Base-by-base conservation (phyloP, 2,113 vertebrate species). In the Charadrius vociferus region DNA sequence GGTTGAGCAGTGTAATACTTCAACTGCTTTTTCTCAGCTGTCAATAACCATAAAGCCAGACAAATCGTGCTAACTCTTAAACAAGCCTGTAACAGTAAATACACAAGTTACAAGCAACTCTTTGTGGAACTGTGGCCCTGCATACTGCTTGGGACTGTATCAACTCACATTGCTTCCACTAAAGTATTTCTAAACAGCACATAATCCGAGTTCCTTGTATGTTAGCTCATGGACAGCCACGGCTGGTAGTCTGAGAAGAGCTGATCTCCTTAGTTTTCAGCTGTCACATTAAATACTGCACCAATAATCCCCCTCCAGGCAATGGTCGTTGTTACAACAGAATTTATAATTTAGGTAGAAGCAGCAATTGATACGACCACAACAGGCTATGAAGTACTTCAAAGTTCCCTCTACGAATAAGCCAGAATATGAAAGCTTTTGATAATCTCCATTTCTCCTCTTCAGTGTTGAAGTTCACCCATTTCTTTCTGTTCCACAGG, bases 401-500 rank as follows among this genome's bases (percentile, higher is more conserved):
- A 49, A 63, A 37, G 22, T 7, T 36, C 73, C 41, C 37, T 55
- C 36, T 36, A 45, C 32, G 63, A 68, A 11, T 4, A 68, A 75
- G 34, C 17, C 65, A n/a, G 24, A 36, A 15, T 0, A 19, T 0
- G 14, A 29, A 77, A 50, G 11, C 3, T 7, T 27, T 32, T 14
- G 14, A 18, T 36, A 56, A 30, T 2, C 37, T 17, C 27, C 21
- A 4, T 39, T 66, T 56, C 14, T 36, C 7, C 27, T 56, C 39
- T 15, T 68, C 3, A 21, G 18, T 11, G n/a, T 4, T 47, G 17
- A 82, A 19, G 29, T 10, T 95, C 62, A 94, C 39, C 68, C 37
- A 2, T 85, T 43, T 10, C 61, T 49, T 81, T 95, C 83, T 86
- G 49, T 53, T 32, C 95, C 81, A 39, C 86, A 99, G 99, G 99